Conservation (phyloP, 2,113 vertebrate species). For the Zingel zingel region DNA sequence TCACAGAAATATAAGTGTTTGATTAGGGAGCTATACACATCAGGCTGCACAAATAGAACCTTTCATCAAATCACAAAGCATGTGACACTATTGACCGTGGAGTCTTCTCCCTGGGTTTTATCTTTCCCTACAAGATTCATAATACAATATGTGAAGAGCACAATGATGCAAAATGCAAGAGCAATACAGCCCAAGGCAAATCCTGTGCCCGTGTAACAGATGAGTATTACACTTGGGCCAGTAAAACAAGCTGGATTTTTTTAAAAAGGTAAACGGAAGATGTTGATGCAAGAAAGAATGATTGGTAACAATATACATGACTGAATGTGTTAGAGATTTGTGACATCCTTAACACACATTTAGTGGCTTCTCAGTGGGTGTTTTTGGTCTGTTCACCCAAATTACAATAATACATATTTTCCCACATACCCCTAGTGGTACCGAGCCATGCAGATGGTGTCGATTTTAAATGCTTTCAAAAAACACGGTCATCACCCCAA, state of each 20-base stretch:
- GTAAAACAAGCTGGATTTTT: background rate
- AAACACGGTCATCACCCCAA: too few relatives aligned
- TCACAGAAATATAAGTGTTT: constrained; percentile 83
- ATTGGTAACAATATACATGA: background rate
- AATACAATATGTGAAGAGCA: constrained; percentile 31
- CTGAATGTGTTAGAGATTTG: background rate
- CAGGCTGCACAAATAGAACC: constrained; percentile 78
- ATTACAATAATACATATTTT: background rate
- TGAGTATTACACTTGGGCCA: constrained; percentile 2
- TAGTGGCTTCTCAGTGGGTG: background rate
- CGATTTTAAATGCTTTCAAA: background rate
- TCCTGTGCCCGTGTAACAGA: background rate
- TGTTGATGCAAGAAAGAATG: background rate
- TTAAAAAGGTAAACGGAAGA: background rate
- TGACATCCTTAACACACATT: background rate
- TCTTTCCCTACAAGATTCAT: constrained; percentile 58
- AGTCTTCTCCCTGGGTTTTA: constrained; percentile 51
- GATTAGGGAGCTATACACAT: constrained; percentile 77
- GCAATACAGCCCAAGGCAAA: constrained; percentile 22
- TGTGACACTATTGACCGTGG: constrained; percentile 79
- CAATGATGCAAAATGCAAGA: constrained; percentile 41
- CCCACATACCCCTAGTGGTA: too few relatives aligned
- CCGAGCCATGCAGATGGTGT: background rate
- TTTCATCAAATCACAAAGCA: constrained; percentile 84
- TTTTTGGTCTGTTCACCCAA: background rate